Conservation (phyloP, 2,797 vertebrate genomes). For the Anabas testudineus region DNA sequence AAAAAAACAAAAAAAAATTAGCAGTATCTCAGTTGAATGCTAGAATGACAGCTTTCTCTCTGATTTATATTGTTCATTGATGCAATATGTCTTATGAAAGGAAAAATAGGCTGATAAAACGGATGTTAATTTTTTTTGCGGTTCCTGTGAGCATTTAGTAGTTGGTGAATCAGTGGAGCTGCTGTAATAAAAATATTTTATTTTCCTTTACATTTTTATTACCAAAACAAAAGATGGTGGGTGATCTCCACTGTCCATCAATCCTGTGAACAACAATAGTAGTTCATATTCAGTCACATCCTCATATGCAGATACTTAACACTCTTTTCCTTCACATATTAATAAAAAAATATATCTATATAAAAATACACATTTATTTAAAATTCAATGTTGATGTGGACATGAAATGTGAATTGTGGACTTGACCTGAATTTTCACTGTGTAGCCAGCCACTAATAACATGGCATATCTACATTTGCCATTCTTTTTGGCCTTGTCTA, state of each 20-base stretch:
- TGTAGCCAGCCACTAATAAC: constrained; percentile 71
- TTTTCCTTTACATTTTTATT: neutral
- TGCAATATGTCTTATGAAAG: neutral
- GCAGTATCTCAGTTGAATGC: neutral
- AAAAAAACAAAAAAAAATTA: neutral
- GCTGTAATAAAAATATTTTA: too few species aligned
- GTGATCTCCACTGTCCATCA: constrained; percentile 28
- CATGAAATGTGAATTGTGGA: constrained; percentile 50
- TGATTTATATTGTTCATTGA: neutral
- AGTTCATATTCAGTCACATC: constrained; percentile 46
- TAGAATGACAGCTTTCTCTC: neutral
- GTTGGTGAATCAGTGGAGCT: too few species aligned
- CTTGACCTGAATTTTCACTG: constrained; percentile 53
- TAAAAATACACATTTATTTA: constrained; percentile 62
- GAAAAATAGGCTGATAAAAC: neutral
- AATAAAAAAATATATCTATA: constrained; percentile 53
- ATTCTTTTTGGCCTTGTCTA: constrained; percentile 84
- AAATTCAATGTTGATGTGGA: constrained; percentile 28
- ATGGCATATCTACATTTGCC: constrained; percentile 81
- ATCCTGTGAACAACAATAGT: constrained; percentile 54
- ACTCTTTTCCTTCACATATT: constrained; percentile 43
- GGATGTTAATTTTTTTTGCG: too few species aligned
- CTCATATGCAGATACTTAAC: constrained; percentile 38
- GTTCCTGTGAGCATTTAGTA: too few species aligned
- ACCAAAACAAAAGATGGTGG: neutral